A percentile compares a stretch with the other conserved stretches of the same genome.
phyloP scores from a whole-genome alignment of 2,113 vertebrate species.

The Naja naja region DNA sequence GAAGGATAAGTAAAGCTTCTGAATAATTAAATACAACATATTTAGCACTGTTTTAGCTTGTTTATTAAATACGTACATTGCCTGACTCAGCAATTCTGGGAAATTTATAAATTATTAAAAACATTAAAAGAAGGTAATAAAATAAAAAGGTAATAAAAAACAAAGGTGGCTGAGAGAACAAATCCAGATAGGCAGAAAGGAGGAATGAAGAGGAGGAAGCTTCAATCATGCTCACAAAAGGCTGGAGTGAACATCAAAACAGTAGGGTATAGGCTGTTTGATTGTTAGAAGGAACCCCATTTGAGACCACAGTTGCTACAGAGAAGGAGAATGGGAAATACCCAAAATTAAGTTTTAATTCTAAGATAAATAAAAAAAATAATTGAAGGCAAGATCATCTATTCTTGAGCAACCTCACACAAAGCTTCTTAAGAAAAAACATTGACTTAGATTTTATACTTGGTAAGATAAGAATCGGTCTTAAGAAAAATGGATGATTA shows the following conservation, averaged over 20 bases:
- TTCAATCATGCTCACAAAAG: not conserved
- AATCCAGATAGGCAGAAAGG: not conserved
- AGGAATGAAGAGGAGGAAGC: not conserved
- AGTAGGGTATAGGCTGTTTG: not conserved
- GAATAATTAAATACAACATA: not conserved
- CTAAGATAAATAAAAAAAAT: not conserved
- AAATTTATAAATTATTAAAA: not conserved
- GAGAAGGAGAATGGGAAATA: not conserved
- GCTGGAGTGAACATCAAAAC: not conserved
- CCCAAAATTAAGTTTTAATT: not conserved
- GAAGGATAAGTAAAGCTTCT: not conserved
- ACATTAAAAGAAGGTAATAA: not conserved
- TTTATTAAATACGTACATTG: not conserved
- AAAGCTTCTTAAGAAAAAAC: not conserved
- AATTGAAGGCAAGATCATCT: not conserved
- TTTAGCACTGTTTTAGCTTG: not conserved
- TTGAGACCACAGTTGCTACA: not conserved
- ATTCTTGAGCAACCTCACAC: not conserved
- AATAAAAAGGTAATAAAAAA: not conserved
- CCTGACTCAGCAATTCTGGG: not conserved
- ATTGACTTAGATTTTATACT: not conserved
- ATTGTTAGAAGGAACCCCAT: not conserved
- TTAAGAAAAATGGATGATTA: not conserved
- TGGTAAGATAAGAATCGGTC: not conserved
- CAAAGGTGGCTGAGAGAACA: not conserved